Percentiles rank a stretch among this genome's conserved stretches.
Conservation (phyloP, 1,140 invertebrate genomes). For the Manduca sexta region DNA sequence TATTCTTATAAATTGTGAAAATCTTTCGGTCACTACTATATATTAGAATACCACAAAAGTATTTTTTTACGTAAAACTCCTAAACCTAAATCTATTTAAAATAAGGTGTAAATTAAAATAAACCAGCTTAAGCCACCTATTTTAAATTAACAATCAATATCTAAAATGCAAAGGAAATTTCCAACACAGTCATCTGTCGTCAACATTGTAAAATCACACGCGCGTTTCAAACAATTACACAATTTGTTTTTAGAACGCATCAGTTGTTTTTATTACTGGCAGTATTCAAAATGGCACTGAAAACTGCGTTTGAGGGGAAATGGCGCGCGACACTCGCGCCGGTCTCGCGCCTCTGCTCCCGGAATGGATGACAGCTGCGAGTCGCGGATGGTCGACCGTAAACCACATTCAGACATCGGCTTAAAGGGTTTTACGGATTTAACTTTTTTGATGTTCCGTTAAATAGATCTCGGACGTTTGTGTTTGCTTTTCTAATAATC, state of each 20-base stretch:
- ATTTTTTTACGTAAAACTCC: not conserved
- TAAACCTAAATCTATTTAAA: not conserved
- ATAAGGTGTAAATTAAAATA: no score
- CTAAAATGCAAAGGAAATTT: not conserved
- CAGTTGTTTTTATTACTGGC: constrained; percentile 50
- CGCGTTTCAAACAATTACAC: constrained; percentile 56
- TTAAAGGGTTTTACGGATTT: not conserved
- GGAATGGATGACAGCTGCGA: constrained; percentile 36
- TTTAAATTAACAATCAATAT: not conserved
- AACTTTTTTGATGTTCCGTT: not conserved
- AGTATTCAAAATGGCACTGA: constrained; percentile 64
- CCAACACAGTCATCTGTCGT: constrained; percentile 8
- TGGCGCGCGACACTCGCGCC: constrained; percentile 51
- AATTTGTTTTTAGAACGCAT: constrained; percentile 61
- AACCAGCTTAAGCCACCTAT: not conserved
- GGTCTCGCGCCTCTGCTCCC: constrained; percentile 54
- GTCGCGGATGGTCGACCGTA: not conserved
- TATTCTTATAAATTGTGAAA: no score
- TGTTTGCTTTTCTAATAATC: no score
- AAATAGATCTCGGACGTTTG: constrained; percentile 1
- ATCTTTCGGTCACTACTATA: not conserved
- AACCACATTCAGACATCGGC: not conserved
- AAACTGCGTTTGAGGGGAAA: constrained; percentile 53
- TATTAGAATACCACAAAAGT: not conserved
- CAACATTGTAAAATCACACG: not conserved